Evolutionary conservation across 2,113 vertebrate species (phyloP).

Genomic region (Rostratula benghalensis): DNA sequence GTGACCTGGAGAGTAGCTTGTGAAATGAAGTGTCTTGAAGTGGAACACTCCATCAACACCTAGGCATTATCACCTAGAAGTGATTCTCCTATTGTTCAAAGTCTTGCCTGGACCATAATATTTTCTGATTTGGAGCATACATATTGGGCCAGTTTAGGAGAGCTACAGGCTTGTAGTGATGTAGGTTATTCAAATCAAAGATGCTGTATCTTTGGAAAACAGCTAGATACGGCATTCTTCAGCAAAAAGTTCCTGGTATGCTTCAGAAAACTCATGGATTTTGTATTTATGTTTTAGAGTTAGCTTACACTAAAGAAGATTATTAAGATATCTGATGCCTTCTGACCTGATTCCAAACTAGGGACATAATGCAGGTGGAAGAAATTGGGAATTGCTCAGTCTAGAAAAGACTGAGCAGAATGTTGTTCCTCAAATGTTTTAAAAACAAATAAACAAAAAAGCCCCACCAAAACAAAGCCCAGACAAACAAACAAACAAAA

Average conservation of each 20-base stretch:
- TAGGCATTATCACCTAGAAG: background rate
- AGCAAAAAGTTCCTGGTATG: background rate
- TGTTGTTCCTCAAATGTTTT: background rate
- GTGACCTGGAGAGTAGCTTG: background rate
- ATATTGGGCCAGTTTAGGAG: background rate
- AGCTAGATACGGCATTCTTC: background rate
- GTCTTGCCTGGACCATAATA: background rate
- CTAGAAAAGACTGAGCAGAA: background rate
- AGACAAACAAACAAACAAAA: background rate
- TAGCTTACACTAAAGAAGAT: background rate
- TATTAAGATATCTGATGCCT: background rate
- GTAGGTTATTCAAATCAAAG: background rate
- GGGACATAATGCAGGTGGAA: background rate
- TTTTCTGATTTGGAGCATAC: background rate
- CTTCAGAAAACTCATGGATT: background rate
- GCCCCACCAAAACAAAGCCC: background rate
- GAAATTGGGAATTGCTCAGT: background rate
- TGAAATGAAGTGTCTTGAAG: constrained; percentile 2
- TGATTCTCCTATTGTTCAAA: background rate
- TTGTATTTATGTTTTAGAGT: background rate
- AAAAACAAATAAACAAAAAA: background rate
- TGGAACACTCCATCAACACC: constrained; percentile 15
- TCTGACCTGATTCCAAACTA: background rate
- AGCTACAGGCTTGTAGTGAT: background rate
- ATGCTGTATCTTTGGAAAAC: background rate